Conservation (phyloP, 2,888 invertebrate genomes). For the Caenorhabditis zanzibari region DNA sequence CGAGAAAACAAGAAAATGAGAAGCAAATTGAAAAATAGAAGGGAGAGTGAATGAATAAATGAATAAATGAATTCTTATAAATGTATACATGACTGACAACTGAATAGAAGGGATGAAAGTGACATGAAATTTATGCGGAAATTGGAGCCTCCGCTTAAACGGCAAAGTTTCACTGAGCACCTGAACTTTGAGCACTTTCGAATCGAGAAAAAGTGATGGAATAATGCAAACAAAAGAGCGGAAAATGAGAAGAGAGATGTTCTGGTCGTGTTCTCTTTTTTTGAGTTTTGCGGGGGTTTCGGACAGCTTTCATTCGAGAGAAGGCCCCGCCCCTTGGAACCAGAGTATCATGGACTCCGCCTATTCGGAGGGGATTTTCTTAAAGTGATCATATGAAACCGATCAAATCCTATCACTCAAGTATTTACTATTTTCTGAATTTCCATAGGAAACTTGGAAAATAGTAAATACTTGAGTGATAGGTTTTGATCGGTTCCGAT, state of each 20-base stretch:
- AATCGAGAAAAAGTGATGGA: constrained; percentile 24
- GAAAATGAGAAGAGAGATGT: constrained; percentile 1
- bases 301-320: background rate
- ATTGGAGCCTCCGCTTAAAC: constrained; percentile 15
- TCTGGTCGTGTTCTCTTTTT: constrained; percentile 9
- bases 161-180: constrained; percentile 38
- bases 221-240: constrained; percentile 32
- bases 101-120: constrained; percentile 3
- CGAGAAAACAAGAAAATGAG: constrained; percentile 5
- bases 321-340: constrained; percentile 15
- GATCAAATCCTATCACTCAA: too few relatives aligned
- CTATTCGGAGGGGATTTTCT: background rate
- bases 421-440: too few relatives aligned
- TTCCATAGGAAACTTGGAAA: background rate
- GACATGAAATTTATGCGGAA: constrained; percentile 47
- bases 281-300: constrained; percentile 28
- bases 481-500: background rate
- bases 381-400: background rate
- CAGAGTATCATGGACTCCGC: background rate
- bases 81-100: constrained; percentile 39
- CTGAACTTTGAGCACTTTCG: constrained; percentile 55
- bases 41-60: constrained; percentile 17
- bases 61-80: constrained; percentile 27
- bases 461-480: constrained; percentile 13
- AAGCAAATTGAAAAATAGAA: constrained; percentile 6